phyloP scores from a whole-genome alignment of 2,113 vertebrate genomes.

The Polyodon spathula region DNA sequence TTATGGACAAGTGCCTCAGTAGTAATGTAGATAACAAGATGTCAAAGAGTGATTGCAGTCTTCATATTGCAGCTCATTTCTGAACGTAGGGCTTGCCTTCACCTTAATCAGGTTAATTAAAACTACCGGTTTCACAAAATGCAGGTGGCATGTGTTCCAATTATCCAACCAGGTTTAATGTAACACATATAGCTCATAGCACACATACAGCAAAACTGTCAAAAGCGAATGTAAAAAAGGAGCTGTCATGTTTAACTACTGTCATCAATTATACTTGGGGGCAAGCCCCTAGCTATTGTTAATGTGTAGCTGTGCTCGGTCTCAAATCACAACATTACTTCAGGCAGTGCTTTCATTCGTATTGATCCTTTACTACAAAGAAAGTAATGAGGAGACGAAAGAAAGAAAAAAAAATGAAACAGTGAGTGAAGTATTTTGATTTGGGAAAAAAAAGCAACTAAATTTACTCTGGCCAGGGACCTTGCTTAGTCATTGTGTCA shows the following conservation, averaged over 20 bases:
- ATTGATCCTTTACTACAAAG: conserved; percentile 12
- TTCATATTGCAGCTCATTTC: not conserved
- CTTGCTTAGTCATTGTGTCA: not conserved
- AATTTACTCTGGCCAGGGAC: not conserved
- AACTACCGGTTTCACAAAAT: no score
- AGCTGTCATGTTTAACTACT: conserved; percentile 15
- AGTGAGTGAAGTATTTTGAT: not conserved
- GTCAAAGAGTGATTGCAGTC: not conserved
- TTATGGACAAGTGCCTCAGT: no score
- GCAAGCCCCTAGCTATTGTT: conserved; percentile 10
- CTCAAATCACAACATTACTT: conserved; percentile 7
- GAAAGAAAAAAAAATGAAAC: conserved; percentile 1
- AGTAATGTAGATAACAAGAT: not conserved
- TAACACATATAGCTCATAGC: no score
- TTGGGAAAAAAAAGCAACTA: not conserved
- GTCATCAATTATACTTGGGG: conserved; percentile 8
- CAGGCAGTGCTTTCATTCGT: conserved; percentile 16
- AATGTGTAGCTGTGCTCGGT: conserved; percentile 13
- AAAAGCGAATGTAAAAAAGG: not conserved
- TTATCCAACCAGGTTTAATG: no score
- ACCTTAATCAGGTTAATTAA: not conserved
- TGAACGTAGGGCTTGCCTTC: not conserved
- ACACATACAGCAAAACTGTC: not conserved
- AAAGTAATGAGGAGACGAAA: not conserved
- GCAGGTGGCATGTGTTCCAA: no score